Evolutionary conservation across 2,888 invertebrate species (phyloP), one percentile per base, ranked within the genome.

Genomic region (Conchocele bisecta): DNA sequence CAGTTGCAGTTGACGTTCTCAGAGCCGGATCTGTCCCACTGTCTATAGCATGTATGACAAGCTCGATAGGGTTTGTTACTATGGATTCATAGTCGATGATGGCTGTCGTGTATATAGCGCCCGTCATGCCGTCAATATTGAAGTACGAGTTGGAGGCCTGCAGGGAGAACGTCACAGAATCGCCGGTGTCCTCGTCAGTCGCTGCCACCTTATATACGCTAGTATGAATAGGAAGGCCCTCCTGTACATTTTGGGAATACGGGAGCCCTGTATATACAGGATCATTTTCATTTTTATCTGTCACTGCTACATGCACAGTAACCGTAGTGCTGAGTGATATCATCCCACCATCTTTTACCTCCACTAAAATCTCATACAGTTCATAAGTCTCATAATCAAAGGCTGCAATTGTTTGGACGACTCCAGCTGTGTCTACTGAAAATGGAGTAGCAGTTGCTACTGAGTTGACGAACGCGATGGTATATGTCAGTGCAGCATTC

Each of bases 331-430:
- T 66, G n/a, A 66, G 33, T 0, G 74, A 61, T 9, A 80, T 54
- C 3, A 74, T 50, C 6, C 83, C 83, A n/a, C 72, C 75, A 71
- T 87, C 86, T 1, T 46, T 63, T 0, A 87, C 86, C 13, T 53
- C 58, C 9, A 88, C 65, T 20, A 79, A 41, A 3, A 88, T 72
- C 4, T 59, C 51, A 50, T 84, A 74, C n/a, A 51, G 48, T 6
- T 65, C 31, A 1, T 48, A 61, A 3, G 64, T 78, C 60, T 88
- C 88, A 66, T 82, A 87, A 68, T 88, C 83, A n/a, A 86, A 50
- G 4, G 73, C 60, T 11, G 65, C 39, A 3, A 64, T 53, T 17
- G 81, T 53, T 28, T 78, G 75, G 3, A 85, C 58, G 3, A 60
- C 56, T 0, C 84, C 86, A 26, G 65, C 58, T 17, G 67, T 39